Evolutionary conservation across 1,140 invertebrate species (phyloP).

Genomic region (Neotoxoptera formosana): DNA sequence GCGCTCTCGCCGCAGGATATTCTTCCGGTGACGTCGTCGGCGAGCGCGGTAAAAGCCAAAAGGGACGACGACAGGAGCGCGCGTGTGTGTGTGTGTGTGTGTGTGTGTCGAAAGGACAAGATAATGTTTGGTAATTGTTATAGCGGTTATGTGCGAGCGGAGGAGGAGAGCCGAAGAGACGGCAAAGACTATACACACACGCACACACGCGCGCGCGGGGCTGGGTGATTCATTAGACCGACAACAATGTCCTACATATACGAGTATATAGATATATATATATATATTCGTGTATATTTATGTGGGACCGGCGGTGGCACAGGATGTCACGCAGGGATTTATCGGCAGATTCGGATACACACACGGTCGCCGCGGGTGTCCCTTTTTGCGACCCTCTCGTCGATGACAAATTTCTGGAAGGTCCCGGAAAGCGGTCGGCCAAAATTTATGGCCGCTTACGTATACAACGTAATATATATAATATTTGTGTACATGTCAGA

Average conservation of each 20-base stretch:
- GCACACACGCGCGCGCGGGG: not conserved
- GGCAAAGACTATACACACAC: not conserved
- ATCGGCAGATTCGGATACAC: constrained; percentile 46
- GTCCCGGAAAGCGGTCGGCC: constrained; percentile 44
- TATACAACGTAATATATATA: not conserved
- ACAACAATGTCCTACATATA: not conserved
- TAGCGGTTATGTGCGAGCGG: not conserved
- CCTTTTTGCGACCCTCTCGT: constrained; percentile 46
- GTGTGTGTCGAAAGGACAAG: constrained; percentile 33
- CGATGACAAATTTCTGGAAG: constrained; percentile 56
- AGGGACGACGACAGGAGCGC: not conserved
- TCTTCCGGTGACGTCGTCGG: not conserved
- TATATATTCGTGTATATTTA: not conserved
- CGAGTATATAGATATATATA: not conserved
- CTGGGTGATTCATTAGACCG: constrained; percentile 16
- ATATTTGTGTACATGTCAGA: not conserved
- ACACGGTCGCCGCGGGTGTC: constrained; percentile 38
- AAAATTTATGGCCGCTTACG: constrained; percentile 55
- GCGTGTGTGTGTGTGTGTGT: too few relatives aligned
- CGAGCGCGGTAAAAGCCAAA: not conserved
- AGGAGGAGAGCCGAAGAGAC: not conserved
- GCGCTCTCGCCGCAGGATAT: constrained; percentile 1
- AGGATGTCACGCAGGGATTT: constrained; percentile 48
- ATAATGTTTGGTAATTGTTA: constrained; percentile 51
- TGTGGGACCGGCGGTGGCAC: not conserved